These are phyloP conservation scores for Diarsia rubi DNA, from an alignment of 2,888 invertebrate species.

Conservation along the genomic window DNA sequence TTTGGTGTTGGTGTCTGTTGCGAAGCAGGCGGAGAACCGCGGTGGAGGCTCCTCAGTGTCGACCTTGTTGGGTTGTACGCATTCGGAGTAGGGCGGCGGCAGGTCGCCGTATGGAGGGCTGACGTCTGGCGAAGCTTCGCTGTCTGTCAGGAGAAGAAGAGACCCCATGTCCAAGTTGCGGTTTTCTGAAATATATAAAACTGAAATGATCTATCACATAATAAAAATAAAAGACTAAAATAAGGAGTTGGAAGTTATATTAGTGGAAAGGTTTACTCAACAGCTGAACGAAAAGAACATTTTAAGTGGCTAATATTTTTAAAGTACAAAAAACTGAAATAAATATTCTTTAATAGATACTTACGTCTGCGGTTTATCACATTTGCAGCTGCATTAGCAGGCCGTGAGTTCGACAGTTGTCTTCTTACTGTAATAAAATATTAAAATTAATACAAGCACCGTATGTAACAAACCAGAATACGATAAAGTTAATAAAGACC, in stretches of 20 bases:
- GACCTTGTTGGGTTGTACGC: conserved; percentile 59
- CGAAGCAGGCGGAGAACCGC: conserved; percentile 80
- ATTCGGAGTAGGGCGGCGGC: conserved; percentile 82
- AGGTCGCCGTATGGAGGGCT: conserved; percentile 66
- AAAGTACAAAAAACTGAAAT: neutral
- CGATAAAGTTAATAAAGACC: neutral
- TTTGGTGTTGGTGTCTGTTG: conserved; percentile 73
- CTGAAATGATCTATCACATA: neutral
- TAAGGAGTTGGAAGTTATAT: neutral
- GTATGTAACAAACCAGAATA: neutral
- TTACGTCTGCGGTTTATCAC: conserved; percentile 79
- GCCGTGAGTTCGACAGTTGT: conserved; percentile 69
- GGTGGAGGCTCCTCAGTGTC: conserved; percentile 80
- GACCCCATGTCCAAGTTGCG: conserved; percentile 37
- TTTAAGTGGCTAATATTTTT: neutral
- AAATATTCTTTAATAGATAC: conserved; percentile 53
- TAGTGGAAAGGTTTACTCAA: neutral
- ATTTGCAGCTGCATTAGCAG: conserved; percentile 65
- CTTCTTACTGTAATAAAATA: conserved; percentile 55
- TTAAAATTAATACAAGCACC: neutral
- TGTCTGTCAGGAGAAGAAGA: conserved; percentile 28
- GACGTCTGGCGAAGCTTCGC: conserved; percentile 22
- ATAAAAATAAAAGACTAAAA: neutral
- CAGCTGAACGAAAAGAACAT: neutral
- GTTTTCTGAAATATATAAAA: conserved; percentile 60